Percentiles rank a stretch among this genome's conserved stretches.
phyloP scores from a whole-genome alignment of 1,140 invertebrate genomes.

The Samia ricini region DNA sequence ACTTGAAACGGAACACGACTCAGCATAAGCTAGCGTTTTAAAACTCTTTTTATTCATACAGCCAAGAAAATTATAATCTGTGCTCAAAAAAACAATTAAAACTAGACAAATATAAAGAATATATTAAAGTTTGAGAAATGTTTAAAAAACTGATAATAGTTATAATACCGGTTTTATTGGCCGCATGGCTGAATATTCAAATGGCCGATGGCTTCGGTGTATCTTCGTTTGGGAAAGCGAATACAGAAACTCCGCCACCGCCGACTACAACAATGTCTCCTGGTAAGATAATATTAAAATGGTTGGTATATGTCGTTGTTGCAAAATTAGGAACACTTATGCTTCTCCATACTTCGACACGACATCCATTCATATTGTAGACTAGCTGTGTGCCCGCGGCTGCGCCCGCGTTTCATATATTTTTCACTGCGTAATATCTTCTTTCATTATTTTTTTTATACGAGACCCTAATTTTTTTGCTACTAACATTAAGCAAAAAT shows the following conservation, averaged over 20 bases:
- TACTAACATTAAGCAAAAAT: too few relatives aligned
- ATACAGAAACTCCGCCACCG: conserved; percentile 58
- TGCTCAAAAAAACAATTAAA: not conserved
- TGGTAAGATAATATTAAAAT: conserved; percentile 44
- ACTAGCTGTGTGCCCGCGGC: too few relatives aligned
- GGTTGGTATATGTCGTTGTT: not conserved
- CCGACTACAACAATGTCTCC: conserved; percentile 54
- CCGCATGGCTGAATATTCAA: conserved; percentile 38
- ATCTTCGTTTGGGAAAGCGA: conserved; percentile 63
- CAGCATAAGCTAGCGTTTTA: too few relatives aligned
- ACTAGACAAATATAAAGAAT: not conserved
- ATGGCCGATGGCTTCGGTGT: conserved; percentile 48
- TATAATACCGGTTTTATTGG: conserved; percentile 19
- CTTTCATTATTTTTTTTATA: too few relatives aligned
- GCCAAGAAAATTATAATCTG: not conserved
- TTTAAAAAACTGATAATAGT: conserved; percentile 5
- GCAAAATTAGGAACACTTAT: not conserved
- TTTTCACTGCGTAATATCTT: too few relatives aligned
- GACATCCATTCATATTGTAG: too few relatives aligned
- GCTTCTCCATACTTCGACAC: not conserved
- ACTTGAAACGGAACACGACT: too few relatives aligned
- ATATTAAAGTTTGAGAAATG: not conserved
- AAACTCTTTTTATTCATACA: too few relatives aligned
- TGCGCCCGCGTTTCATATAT: too few relatives aligned
- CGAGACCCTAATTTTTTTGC: too few relatives aligned